A percentile compares a stretch with the other conserved stretches of the same genome.
Conservation (phyloP, 92 coral and sea anemone species). For the Ricordea florida region DNA sequence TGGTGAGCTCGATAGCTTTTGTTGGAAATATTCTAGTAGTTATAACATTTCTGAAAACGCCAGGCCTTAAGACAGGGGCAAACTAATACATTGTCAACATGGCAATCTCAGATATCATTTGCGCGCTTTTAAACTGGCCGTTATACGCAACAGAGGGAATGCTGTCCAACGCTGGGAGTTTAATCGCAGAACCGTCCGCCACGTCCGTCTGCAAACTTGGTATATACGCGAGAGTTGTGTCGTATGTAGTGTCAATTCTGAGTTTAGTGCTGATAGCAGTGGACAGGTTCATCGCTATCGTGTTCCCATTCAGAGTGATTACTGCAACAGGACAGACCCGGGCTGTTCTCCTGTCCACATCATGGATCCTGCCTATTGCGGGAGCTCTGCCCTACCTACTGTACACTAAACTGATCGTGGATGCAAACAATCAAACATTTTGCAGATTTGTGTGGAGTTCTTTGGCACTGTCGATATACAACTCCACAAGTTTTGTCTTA, state of each 20-base stretch:
- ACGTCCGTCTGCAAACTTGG: background rate
- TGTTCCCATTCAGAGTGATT: background rate
- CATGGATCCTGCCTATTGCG: too few relatives aligned
- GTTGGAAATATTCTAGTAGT: background rate
- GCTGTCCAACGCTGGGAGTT: background rate
- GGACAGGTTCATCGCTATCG: constrained; percentile 1
- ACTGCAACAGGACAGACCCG: background rate
- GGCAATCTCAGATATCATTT: background rate
- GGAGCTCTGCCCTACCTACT: too few relatives aligned
- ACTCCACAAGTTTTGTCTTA: too few relatives aligned
- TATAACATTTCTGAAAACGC: background rate
- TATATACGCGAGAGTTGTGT: background rate
- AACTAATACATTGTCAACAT: constrained; percentile 2
- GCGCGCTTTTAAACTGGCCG: background rate
- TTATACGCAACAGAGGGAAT: background rate
- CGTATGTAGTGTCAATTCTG: background rate
- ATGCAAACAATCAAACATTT: too few relatives aligned
- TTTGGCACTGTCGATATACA: too few relatives aligned
- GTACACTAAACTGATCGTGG: too few relatives aligned
- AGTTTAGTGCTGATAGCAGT: constrained; percentile 9
- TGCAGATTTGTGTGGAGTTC: too few relatives aligned
- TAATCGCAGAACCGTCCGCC: background rate
- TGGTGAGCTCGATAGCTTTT: background rate
- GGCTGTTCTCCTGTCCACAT: background rate
- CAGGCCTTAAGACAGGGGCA: background rate